Percentiles rank a stretch among this genome's conserved stretches.
Evolutionary conservation across 2,113 vertebrate species (phyloP).

Genomic region (Procavia capensis): DNA sequence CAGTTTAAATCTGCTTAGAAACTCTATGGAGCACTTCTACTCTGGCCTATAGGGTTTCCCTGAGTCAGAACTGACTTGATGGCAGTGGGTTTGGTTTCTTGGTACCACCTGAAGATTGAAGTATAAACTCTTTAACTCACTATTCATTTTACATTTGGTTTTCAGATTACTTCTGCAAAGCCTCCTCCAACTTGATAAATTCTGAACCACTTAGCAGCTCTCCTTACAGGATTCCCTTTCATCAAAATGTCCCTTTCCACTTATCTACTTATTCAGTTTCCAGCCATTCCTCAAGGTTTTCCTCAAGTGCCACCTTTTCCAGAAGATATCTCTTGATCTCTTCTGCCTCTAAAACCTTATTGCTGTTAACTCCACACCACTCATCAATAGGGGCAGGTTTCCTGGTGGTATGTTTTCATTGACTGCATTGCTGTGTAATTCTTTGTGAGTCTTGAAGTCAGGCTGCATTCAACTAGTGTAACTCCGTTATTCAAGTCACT

Average conservation of each 20-base stretch:
- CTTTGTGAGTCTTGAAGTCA: slow-evolving; percentile 1
- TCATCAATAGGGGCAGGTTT: not conserved
- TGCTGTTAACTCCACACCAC: not conserved
- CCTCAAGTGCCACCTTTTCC: not conserved
- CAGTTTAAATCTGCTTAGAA: too few species aligned
- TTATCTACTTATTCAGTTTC: not conserved
- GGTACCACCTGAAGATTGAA: too few species aligned
- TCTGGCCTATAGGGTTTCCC: too few species aligned
- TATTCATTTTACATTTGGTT: not conserved
- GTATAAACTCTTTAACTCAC: not conserved
- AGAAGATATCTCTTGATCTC: not conserved
- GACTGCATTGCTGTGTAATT: not conserved
- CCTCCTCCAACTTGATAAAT: not conserved
- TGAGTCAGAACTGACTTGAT: too few species aligned
- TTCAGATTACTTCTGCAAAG: slow-evolving; percentile 28
- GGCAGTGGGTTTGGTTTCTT: too few species aligned
- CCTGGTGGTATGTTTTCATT: not conserved
- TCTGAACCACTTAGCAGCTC: not conserved
- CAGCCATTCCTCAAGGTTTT: not conserved
- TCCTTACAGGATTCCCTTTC: not conserved
- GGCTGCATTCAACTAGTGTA: not conserved
- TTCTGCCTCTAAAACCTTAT: not conserved
- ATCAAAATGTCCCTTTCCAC: not conserved
- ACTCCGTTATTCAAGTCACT: not conserved
- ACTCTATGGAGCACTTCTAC: too few species aligned